Base-by-base conservation (phyloP, 2,797 vertebrate genomes). In the Decapterus maruadsi region DNA sequence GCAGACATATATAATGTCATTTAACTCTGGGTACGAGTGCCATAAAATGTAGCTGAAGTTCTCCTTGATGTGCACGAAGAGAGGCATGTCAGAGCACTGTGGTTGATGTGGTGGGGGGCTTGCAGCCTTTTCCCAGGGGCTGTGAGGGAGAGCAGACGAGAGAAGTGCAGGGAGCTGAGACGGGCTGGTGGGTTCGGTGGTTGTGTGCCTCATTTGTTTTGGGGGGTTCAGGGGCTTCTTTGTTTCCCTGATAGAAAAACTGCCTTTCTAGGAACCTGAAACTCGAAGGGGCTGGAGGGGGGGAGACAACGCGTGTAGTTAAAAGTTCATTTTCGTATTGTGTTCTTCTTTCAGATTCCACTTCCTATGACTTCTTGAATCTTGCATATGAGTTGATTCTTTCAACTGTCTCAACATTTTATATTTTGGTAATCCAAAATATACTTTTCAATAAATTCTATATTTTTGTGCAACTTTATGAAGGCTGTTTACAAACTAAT, bases 221-320 rank as follows among this genome's bases (percentile, higher is more conserved):
- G 13, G 77, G 72, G 84, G 72, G 70, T 61, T 87, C 50, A 54
- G 84, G 87, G 78, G 84, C 74, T 81, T 84, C 79, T 83, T 83
- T 54, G 75, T 72, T 89, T 74, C 72, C 84, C 66, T 76, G 84
- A 69, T 36, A 69, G 26, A 87, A 86, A 26, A 81, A 20, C 67
- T 75, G 65, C 77, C 94, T 94, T 94, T 95, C 94, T 93, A 95
- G 90, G 93, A 95, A 95, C 88, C 85, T 83, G 80, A 91, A 91
- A 85, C 77, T 81, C 16, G 6, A 77, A 65, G 74, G 71, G 73
- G 59, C 72, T 71, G 34, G 70, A 67, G 63, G 75, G 70, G 36
- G 10, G 56, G 7, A 40, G 22, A 48, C 40, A 19, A 19, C 8
- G 20, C 61, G 1, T 71, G 50, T 51, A 43, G 46, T 53, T 17